Evolutionary conservation across 2,888 invertebrate species (phyloP).

Genomic region (Diaphora mendica): DNA sequence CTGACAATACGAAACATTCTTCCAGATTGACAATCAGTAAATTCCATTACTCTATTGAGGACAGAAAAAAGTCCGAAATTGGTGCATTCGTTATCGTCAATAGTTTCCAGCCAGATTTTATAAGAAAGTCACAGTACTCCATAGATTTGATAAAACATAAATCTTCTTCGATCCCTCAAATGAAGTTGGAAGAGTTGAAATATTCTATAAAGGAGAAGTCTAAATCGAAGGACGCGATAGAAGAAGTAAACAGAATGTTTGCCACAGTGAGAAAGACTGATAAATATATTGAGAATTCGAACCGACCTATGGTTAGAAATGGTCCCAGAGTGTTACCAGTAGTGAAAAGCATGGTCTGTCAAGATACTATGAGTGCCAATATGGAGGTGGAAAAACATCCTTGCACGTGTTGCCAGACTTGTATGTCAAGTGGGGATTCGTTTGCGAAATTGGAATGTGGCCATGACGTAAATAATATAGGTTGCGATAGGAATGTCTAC

Average conservation of each 20-base stretch:
- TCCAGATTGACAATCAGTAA: slow-evolving; percentile 50
- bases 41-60: slow-evolving; percentile 67
- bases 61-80: slow-evolving; percentile 42
- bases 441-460: slow-evolving; percentile 53
- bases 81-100: slow-evolving; percentile 64
- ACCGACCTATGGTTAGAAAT: slow-evolving; percentile 69
- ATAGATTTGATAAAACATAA: slow-evolving; percentile 69
- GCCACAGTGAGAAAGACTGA: slow-evolving; percentile 67
- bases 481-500: slow-evolving; percentile 58
- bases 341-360: slow-evolving; percentile 59
- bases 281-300: slow-evolving; percentile 50
- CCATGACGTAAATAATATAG: slow-evolving; percentile 45
- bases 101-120: slow-evolving; percentile 57
- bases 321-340: slow-evolving; percentile 79
- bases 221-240: slow-evolving; percentile 73
- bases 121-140: slow-evolving; percentile 51
- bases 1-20: slow-evolving; percentile 33
- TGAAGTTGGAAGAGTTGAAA: slow-evolving; percentile 79
- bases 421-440: slow-evolving; percentile 73
- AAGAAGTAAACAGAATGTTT: slow-evolving; percentile 80
- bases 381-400: slow-evolving; percentile 16
- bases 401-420: slow-evolving; percentile 63
- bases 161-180: slow-evolving; percentile 79
- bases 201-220: slow-evolving; percentile 70
- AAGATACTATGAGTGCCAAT: slow-evolving; percentile 16